Evolutionary conservation across 2,113 vertebrate species (phyloP).

Genomic region (Corapipo altera): DNA sequence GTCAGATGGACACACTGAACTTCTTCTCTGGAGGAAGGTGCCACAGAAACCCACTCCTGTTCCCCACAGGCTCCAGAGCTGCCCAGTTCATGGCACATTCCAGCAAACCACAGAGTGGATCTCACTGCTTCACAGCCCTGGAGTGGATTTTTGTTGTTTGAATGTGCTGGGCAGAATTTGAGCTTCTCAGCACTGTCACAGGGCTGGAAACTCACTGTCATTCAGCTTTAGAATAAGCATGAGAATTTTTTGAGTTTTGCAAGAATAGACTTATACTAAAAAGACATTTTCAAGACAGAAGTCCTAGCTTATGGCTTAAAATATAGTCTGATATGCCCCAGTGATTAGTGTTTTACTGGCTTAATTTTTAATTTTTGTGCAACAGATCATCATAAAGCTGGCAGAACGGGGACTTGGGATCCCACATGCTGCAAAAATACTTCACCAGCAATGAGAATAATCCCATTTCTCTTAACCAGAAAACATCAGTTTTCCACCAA

Average conservation of each 20-base stretch:
- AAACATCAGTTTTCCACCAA: too few relatives aligned
- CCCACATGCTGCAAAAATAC: not conserved
- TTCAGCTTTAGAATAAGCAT: not conserved
- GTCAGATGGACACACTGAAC: not conserved
- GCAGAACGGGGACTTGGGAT: not conserved
- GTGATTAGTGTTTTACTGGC: not conserved
- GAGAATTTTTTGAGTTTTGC: not conserved
- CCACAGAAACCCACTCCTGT: not conserved
- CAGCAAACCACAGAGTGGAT: not conserved
- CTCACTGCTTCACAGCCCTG: not conserved
- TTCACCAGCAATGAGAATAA: not conserved
- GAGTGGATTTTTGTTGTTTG: not conserved
- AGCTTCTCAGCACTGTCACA: not conserved
- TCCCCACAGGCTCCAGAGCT: not conserved
- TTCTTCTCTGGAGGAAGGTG: not conserved
- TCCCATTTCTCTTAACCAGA: not conserved
- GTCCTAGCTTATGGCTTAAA: not conserved
- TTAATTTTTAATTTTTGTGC: not conserved
- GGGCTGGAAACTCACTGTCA: not conserved
- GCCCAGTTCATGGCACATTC: accelerated
- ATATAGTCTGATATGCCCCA: not conserved
- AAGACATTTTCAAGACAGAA: not conserved
- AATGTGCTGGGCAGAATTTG: accelerated
- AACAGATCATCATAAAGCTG: not conserved
- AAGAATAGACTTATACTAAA: not conserved